These are phyloP conservation scores for Neotragus pygmaeus DNA, from an alignment of 2,113 vertebrate species.

Conservation along the genomic window DNA sequence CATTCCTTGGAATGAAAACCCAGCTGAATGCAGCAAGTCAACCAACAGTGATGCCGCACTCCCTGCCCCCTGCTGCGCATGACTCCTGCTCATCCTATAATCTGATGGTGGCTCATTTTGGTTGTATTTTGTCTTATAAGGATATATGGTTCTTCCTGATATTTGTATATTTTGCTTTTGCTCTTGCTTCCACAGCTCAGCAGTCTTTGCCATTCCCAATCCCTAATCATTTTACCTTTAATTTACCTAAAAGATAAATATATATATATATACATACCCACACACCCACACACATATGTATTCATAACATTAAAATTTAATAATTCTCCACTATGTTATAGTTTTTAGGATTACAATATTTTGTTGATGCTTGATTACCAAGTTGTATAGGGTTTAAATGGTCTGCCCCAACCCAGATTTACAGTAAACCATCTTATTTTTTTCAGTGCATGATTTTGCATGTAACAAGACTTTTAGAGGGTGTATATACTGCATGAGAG, in stretches of 20 bases:
- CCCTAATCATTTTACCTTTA: not conserved
- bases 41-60: not conserved
- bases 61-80: accelerated
- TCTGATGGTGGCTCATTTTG: not conserved
- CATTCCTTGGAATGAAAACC: not conserved
- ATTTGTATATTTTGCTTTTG: not conserved
- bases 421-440: not conserved
- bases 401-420: not conserved
- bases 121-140: not conserved
- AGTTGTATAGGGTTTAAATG: not conserved
- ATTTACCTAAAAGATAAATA: not conserved
- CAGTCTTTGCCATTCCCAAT: not conserved
- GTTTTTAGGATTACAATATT: not conserved
- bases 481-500: not conserved
- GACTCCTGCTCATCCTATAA: not conserved
- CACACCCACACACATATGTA: accelerated
- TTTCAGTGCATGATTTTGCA: not conserved
- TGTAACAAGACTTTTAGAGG: not conserved
- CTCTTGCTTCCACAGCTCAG: not conserved
- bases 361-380: not conserved
- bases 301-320: not conserved
- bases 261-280: accelerated
- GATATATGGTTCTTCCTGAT: not conserved
- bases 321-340: not conserved
- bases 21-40: not conserved